Conservation (phyloP, 2,113 vertebrate genomes). For the Elgaria multicarinata region DNA sequence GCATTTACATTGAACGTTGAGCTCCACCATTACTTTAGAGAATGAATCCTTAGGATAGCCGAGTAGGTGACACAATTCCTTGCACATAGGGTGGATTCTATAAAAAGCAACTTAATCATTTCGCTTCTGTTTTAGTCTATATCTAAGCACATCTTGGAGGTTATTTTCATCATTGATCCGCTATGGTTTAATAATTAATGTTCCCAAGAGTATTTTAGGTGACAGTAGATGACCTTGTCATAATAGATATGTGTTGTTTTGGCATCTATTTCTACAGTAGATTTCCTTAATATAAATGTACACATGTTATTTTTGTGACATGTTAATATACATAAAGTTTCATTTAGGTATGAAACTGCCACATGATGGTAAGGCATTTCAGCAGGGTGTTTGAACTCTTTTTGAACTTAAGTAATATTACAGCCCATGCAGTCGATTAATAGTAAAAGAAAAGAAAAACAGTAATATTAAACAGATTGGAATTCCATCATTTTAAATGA, state of each 20-base stretch:
- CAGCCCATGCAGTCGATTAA: neutral
- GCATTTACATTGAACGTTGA: neutral
- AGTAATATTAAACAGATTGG: neutral
- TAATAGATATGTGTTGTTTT: neutral
- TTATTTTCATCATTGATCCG: constrained; percentile 8
- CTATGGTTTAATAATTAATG: neutral
- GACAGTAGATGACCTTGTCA: neutral
- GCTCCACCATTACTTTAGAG: neutral
- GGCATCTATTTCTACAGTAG: neutral
- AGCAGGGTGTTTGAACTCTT: no score
- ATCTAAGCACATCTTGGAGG: neutral
- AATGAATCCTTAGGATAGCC: neutral
- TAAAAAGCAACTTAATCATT: neutral
- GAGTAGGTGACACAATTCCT: neutral
- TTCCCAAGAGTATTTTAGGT: neutral
- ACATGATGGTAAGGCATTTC: no score
- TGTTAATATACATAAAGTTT: no score
- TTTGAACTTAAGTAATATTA: no score
- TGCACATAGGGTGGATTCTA: neutral
- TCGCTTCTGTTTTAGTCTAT: neutral
- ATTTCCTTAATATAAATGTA: neutral
- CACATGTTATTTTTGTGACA: no score
- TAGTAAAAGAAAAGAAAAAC: neutral
- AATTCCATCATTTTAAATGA: no score
- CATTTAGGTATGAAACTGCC: no score